Percentiles rank a stretch among this genome's conserved stretches.
phyloP scores from a whole-genome alignment of 2,113 vertebrate species.

The Salvator merianae region DNA sequence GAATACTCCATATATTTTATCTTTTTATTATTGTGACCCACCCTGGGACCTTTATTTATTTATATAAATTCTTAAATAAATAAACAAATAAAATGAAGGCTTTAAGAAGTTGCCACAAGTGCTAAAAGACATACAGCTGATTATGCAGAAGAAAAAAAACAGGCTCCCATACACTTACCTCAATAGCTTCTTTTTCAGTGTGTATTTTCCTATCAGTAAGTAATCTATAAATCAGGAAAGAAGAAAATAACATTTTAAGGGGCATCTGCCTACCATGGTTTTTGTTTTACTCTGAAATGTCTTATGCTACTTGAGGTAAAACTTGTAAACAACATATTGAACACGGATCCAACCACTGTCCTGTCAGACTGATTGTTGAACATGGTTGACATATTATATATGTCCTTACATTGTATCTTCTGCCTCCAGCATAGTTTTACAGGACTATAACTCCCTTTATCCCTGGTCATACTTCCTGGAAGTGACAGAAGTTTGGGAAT shows the following conservation, averaged over 20 bases:
- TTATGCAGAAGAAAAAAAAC: not conserved
- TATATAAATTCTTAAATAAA: no score
- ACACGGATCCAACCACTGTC: not conserved
- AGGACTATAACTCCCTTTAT: no score
- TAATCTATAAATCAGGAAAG: constrained; percentile 76
- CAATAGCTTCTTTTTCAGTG: constrained; percentile 91
- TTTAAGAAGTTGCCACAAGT: not conserved
- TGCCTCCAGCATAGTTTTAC: not conserved
- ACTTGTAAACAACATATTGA: not conserved
- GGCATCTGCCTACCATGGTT: no score
- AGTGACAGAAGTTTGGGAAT: no score
- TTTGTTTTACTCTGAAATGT: not conserved
- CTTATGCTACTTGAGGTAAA: not conserved
- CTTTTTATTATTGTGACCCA: no score
- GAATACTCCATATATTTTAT: no score
- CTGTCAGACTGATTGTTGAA: not conserved
- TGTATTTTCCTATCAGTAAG: constrained; percentile 92
- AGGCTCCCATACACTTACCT: constrained; percentile 60
- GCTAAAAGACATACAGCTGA: not conserved
- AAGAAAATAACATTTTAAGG: not conserved
- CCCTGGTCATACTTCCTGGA: no score
- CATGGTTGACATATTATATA: not conserved
- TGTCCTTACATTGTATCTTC: not conserved
- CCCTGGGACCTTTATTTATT: no score
- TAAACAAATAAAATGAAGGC: not conserved